Conservation (phyloP, 2,888 invertebrate species). For the Apamea anceps region DNA sequence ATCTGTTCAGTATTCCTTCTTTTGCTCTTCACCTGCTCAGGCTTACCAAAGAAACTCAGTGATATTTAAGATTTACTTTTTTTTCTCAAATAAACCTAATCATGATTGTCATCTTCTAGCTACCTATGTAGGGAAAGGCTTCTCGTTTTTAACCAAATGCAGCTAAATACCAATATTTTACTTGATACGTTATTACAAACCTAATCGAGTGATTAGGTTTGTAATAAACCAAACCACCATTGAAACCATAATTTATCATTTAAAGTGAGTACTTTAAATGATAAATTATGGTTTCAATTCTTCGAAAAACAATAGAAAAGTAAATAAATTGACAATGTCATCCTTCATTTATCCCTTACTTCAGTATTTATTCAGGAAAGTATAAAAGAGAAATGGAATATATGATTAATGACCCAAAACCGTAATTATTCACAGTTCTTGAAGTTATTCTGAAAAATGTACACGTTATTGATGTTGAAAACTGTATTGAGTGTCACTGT, state of each 20-base stretch:
- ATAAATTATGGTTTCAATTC: not conserved
- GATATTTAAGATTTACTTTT: too few relatives aligned
- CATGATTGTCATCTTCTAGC: not conserved
- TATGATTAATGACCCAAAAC: slow-evolving; percentile 34
- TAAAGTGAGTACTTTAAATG: too few relatives aligned
- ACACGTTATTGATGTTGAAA: slow-evolving; percentile 21
- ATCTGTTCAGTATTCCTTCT: not conserved
- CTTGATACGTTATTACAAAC: not conserved
- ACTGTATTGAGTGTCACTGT: slow-evolving; percentile 10
- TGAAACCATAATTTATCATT: too few relatives aligned
- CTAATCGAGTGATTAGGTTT: too few relatives aligned
- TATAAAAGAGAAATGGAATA: slow-evolving; percentile 35
- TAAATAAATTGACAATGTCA: slow-evolving; percentile 9
- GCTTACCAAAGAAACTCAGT: too few relatives aligned
- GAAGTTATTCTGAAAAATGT: slow-evolving; percentile 28
- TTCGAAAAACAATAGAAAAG: not conserved
- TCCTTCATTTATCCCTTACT: slow-evolving; percentile 6
- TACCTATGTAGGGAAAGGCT: not conserved
- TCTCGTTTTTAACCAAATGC: not conserved
- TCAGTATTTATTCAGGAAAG: slow-evolving; percentile 29
- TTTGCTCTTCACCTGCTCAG: not conserved
- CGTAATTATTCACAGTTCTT: slow-evolving; percentile 28
- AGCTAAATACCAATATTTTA: not conserved
- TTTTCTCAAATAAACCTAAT: not conserved
- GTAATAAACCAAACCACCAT: too few relatives aligned